Percentiles rank a stretch among this genome's conserved stretches.
Conservation (phyloP, 2,113 vertebrate species). For the Numida meleagris region DNA sequence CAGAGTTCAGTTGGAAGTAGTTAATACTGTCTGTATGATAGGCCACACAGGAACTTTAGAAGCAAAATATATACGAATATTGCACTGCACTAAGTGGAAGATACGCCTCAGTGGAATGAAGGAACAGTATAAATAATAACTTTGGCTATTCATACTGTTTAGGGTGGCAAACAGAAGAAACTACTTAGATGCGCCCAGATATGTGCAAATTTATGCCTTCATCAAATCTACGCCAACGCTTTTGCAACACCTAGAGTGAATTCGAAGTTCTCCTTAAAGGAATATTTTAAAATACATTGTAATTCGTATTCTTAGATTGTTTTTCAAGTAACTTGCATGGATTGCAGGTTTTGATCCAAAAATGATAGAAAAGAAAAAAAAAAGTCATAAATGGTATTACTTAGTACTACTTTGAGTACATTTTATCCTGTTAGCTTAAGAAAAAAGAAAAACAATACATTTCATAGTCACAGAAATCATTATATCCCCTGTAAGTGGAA, state of each 20-base stretch:
- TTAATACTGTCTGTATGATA: not conserved
- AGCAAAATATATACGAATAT: not conserved
- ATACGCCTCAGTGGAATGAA: not conserved
- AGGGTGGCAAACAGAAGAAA: not conserved
- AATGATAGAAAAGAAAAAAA: not conserved
- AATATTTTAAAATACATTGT: not conserved
- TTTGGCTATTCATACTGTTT: not conserved
- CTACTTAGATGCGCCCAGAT: not conserved
- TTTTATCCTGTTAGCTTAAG: constrained; percentile 33
- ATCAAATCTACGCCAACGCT: not conserved
- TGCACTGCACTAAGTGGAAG: not conserved
- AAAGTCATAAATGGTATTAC: not conserved
- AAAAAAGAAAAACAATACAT: constrained; percentile 41
- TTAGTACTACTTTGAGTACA: not conserved
- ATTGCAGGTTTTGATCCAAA: not conserved
- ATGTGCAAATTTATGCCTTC: not conserved
- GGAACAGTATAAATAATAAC: not conserved
- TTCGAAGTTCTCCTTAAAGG: not conserved
- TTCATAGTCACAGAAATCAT: constrained; percentile 27
- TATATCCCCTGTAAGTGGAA: constrained; percentile 56
- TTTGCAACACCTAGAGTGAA: not conserved
- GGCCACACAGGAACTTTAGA: not conserved
- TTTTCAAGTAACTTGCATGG: not conserved
- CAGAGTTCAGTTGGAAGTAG: not conserved
- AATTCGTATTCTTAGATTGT: not conserved